Evolutionary conservation across 2,888 invertebrate genomes (phyloP), one percentile per base, ranked within the genome.

Genomic region (Pegoplata infirma): DNA sequence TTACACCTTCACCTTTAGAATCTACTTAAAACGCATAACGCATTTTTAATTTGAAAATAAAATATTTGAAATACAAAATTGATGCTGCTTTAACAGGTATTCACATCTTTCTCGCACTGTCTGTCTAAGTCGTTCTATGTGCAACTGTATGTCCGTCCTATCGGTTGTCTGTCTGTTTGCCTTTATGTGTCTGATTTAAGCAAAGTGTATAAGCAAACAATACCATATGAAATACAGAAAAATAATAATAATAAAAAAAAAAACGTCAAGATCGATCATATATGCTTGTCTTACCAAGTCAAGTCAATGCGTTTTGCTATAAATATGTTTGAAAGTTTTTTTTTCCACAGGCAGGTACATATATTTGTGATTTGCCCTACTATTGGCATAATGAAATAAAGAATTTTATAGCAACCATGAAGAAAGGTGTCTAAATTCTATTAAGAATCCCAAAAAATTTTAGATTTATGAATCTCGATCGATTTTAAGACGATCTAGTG

Each of bases 1-100:
- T 75, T 79, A 79, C 79, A 79, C 79, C 79, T 79, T 75, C 79
- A 79, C 79, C 79, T 79, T 79, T 79, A 79, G 71, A 79, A 79
- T 79, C 75, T 67, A 75, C 75, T 79, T 75, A 71, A 72, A 79
- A 79, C 79, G 71, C 75, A 79, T 67, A 79, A 79, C 75, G 71
- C 79, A 79, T 74, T 79, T 74, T 79, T 79, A 79, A 79, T 79
- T 79, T 74, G 58, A 51, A 19, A 51, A 36, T 12, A 46, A 23
- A 56, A 56, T n/a, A n/a, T n/a, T n/a, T n/a, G n/a, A 58, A 16
- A 56, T 44, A 12, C 17, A 40, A 16, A 68, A 55, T 56, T 71
- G 79, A 66, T 79, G 71, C 75, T 71, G 36, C n/a, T n/a, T n/a
- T n/a, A n/a, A n/a, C n/a, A 61, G 66, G 32, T 25, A 79, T 71